These are phyloP conservation scores for Triops longicaudatus DNA, from an alignment of 1,140 invertebrate genomes.

Conservation along the genomic window DNA sequence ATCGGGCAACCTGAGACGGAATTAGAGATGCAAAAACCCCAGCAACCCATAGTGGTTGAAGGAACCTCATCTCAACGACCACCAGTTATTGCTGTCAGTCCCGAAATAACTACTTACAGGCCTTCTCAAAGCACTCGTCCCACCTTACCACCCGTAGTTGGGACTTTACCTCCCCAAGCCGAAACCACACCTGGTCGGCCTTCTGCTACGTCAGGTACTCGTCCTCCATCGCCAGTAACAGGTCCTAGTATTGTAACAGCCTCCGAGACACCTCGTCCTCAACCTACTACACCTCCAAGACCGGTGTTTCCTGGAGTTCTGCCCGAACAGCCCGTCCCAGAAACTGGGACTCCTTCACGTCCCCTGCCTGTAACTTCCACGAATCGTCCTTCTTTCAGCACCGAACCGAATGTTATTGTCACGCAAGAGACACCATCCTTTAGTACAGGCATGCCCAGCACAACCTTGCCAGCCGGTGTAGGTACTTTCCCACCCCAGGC, in stretches of 20 bases:
- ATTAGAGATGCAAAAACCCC: not conserved
- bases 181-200: not conserved
- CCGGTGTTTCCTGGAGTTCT: not conserved
- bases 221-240: not conserved
- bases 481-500: slow-evolving; percentile 10
- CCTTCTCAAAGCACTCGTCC: not conserved
- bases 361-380: not conserved
- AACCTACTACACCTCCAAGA: not conserved
- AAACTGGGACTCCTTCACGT: not conserved
- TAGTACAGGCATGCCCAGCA: not conserved
- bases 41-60: not conserved
- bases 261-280: not conserved
- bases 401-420: not conserved
- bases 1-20: not conserved
- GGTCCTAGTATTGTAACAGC: not conserved
- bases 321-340: not conserved
- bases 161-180: slow-evolving; percentile 4
- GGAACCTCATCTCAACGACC: not conserved
- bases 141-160: not conserved
- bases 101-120: not conserved
- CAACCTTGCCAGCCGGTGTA: not conserved
- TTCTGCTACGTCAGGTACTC: not conserved
- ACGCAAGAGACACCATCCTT: not conserved
- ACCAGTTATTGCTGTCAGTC: slow-evolving; percentile 18
- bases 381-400: not conserved